Evolutionary conservation across 2,113 vertebrate genomes (phyloP), one percentile per base, ranked within the genome.

Genomic region (Oncorhynchus clarkii): DNA sequence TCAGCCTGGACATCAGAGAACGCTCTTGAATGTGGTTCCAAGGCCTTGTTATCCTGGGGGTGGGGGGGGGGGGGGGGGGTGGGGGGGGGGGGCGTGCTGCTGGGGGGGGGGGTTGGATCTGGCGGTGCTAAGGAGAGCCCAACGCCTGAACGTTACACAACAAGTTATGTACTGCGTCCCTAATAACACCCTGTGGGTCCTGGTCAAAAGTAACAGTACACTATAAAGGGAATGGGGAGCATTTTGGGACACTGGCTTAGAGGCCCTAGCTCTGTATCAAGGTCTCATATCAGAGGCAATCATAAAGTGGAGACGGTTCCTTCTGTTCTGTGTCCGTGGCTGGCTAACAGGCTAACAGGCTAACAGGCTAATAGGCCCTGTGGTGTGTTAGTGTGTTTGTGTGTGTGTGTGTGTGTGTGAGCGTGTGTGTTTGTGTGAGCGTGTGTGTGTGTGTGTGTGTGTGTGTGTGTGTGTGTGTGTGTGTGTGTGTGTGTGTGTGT

Each of bases 221-320:
- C 51, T 18, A 54, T 3, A 18, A 16, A 54, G 51, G 12, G 4
- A 54, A 5, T 0, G 0, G 51, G 16, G 51, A 18, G 51, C 51
- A 7, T 1, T 18, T 54, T 54, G 16, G 51, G 51, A 54, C 3
- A 5, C 3, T 0, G 0, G 0, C 4, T 16, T 54, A 54, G 16
- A 16, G 51, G 13, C 51, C 16, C 51, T 54, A 5, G 51, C 12
- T 14, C 64, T 49, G 73, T 77, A 24, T 82, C 75, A 78, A 79
- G 79, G 71, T 72, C 74, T 76, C 75, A 62, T 75, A 83, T 82
- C 84, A 79, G 77, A 85, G 78, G 77, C 73, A 67, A 72, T 78
- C 68, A 79, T 79, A 83, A 88, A 84, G 62, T 60, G 22, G 67
- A 80, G 77, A 75, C 26, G 27, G 70, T n/a, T 66, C 72, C 72